Evolutionary conservation across 2,888 invertebrate genomes (phyloP).

Genomic region (Hermaeophaga mercurialis): DNA sequence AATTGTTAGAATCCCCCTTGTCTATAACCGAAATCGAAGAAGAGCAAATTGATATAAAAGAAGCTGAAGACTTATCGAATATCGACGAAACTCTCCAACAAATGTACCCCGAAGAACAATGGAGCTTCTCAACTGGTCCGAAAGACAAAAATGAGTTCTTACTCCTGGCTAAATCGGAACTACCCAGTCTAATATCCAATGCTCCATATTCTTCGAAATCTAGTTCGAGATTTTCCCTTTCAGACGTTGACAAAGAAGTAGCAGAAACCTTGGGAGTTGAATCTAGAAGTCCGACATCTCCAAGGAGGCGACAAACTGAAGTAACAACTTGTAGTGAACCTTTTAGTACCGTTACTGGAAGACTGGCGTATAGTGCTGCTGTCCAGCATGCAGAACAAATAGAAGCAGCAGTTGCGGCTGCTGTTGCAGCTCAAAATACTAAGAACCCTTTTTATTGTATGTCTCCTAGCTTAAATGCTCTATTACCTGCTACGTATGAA

Average conservation of each 20-base stretch:
- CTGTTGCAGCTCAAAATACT: conserved; percentile 48
- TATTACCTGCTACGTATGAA: conserved; percentile 61
- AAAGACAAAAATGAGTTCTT: conserved; percentile 67
- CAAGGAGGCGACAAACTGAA: conserved; percentile 63
- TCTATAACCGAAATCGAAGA: conserved; percentile 49
- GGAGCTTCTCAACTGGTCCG: conserved; percentile 72
- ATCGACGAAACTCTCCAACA: conserved; percentile 73
- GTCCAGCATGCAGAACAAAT: conserved; percentile 67
- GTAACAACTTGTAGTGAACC: conserved; percentile 65
- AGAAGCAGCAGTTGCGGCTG: conserved; percentile 51
- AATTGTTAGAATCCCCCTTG: conserved; percentile 70
- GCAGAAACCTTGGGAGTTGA: conserved; percentile 64
- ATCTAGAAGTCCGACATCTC: conserved; percentile 60
- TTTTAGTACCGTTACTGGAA: conserved; percentile 68
- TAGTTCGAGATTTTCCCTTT: conserved; percentile 66
- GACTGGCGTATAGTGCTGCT: conserved; percentile 70
- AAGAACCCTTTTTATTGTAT: conserved; percentile 56
- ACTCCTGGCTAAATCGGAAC: conserved; percentile 58
- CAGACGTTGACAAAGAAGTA: conserved; percentile 71
- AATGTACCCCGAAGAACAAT: conserved; percentile 69
- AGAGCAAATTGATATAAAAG: conserved; percentile 61
- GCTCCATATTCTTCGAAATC: conserved; percentile 55
- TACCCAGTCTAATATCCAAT: conserved; percentile 57
- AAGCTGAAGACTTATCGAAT: conserved; percentile 64
- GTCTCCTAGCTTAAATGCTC: conserved; percentile 57